These are phyloP conservation scores for Monochamus saltuarius DNA, from an alignment of 1,140 invertebrate species.

Conservation along the genomic window DNA sequence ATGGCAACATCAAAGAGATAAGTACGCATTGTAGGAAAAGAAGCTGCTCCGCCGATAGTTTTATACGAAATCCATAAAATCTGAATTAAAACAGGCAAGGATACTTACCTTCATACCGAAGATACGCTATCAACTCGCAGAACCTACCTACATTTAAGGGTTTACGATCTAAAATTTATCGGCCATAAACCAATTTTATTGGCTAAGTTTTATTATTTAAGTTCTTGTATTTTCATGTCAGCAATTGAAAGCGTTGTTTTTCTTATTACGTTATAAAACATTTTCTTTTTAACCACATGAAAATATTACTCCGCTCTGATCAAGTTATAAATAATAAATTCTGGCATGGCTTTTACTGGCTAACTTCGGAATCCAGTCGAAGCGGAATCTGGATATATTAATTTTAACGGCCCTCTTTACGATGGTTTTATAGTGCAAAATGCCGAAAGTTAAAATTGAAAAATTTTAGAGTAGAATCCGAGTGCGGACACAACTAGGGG, in stretches of 20 bases:
- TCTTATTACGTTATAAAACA: constrained; percentile 45
- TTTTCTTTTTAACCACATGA: constrained; percentile 17
- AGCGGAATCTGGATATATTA: constrained; percentile 17
- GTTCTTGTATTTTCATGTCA: constrained; percentile 50
- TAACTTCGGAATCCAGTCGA: constrained; percentile 15
- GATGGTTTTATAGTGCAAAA: constrained; percentile 10
- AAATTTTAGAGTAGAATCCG: background rate
- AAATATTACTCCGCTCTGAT: constrained; percentile 26
- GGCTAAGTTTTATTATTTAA: constrained; percentile 49
- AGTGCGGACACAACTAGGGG: background rate
- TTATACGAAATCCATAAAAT: constrained; percentile 29
- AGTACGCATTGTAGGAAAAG: background rate
- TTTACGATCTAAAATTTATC: constrained; percentile 47
- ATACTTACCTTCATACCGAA: constrained; percentile 34
- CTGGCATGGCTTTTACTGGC: constrained; percentile 19
- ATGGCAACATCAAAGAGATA: no score
- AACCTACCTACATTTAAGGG: constrained; percentile 36
- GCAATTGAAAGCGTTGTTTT: constrained; percentile 47
- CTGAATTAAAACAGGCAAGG: constrained; percentile 33
- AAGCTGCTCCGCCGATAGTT: constrained; percentile 1
- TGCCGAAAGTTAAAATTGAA: constrained; percentile 10
- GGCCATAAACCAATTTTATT: constrained; percentile 49
- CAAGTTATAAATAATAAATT: constrained; percentile 27
- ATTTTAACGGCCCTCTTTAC: constrained; percentile 19
- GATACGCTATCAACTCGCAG: constrained; percentile 37